Conservation (phyloP, 2,888 invertebrate genomes). For the Mylabris sibirica region DNA sequence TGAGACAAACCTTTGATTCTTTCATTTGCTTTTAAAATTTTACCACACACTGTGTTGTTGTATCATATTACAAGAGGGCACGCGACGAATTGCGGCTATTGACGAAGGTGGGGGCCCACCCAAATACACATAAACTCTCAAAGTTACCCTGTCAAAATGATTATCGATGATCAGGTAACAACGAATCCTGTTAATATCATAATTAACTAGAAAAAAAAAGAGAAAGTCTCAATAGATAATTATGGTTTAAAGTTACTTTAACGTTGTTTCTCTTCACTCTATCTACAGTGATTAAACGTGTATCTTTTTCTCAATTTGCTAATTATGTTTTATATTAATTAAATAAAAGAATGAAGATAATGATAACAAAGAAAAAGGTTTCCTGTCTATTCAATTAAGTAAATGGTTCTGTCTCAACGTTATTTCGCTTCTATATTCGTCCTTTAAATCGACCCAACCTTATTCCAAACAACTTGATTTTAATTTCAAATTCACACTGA, state of each 20-base stretch:
- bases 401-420: conserved; percentile 26
- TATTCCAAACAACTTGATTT: conserved; percentile 3
- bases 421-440: conserved; percentile 19
- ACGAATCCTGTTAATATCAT: conserved; percentile 3
- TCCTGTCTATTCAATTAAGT: conserved; percentile 31
- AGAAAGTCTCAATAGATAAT: background rate
- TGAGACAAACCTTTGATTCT: background rate
- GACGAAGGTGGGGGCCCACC: conserved; percentile 7
- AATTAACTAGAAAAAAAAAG: conserved; percentile 3
- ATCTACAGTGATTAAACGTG: background rate
- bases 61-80: conserved; percentile 40
- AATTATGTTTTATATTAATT: conserved; percentile 27
- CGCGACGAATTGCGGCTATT: conserved; percentile 29
- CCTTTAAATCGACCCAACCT: background rate
- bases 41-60: conserved; percentile 50
- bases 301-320: background rate
- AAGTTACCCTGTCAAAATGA: conserved; percentile 5
- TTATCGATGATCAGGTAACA: conserved; percentile 8
- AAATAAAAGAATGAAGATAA: conserved; percentile 20
- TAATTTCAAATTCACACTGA: conserved; percentile 18
- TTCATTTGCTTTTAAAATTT: conserved; percentile 20
- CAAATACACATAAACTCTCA: background rate
- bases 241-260: background rate
- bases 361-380: background rate
- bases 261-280: background rate